Conservation (phyloP, 1,140 invertebrate genomes). For the Pseudachorutes palmiensis region DNA sequence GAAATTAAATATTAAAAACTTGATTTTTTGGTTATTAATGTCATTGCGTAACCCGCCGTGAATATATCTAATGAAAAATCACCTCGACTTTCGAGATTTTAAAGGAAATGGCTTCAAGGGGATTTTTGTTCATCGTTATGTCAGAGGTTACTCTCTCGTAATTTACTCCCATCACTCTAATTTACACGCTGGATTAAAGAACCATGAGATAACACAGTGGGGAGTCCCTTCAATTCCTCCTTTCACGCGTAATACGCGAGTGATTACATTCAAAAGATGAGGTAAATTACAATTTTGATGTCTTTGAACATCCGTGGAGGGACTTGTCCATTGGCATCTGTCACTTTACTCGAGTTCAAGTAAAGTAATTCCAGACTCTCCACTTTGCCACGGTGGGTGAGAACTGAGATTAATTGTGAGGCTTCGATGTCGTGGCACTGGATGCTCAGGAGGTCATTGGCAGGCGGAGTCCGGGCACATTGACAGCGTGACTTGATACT, state of each 20-base stretch:
- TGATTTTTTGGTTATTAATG: neutral
- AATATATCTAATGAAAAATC: too few species aligned
- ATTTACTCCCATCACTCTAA: too few species aligned
- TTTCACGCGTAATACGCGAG: too few species aligned
- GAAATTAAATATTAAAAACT: neutral
- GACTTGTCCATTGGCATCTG: constrained; percentile 51
- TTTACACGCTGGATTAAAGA: too few species aligned
- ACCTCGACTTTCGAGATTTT: too few species aligned
- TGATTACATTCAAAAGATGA: too few species aligned
- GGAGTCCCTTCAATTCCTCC: too few species aligned
- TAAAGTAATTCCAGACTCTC: constrained; percentile 72
- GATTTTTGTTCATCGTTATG: too few species aligned
- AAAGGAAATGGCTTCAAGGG: too few species aligned
- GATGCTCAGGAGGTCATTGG: constrained; percentile 50
- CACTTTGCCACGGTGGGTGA: constrained; percentile 51
- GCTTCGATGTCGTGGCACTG: constrained; percentile 85
- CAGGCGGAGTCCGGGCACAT: constrained; percentile 72
- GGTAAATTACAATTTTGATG: constrained; percentile 48
- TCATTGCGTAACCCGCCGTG: neutral
- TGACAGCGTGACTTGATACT: constrained; percentile 76
- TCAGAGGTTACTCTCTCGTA: too few species aligned
- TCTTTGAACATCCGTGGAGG: constrained; percentile 62
- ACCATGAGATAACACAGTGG: too few species aligned
- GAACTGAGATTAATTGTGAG: constrained; percentile 55
- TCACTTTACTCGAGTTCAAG: constrained; percentile 54